These are phyloP conservation scores for Chloroceryle aenea DNA, from an alignment of 2,113 vertebrate genomes.

Conservation along the genomic window DNA sequence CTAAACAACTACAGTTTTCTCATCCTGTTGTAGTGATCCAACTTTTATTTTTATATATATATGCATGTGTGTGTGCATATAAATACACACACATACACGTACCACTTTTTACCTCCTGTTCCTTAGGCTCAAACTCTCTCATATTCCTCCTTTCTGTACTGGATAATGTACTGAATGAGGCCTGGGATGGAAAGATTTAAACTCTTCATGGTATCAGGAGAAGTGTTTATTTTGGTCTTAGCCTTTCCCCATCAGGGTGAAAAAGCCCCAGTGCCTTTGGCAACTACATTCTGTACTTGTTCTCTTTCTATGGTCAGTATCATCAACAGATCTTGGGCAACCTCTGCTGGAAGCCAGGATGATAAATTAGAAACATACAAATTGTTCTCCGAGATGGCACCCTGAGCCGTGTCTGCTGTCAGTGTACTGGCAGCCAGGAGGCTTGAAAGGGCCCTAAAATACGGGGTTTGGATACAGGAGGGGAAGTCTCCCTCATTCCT, in stretches of 20 bases:
- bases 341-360: background rate
- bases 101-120: background rate
- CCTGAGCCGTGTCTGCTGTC: background rate
- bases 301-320: background rate
- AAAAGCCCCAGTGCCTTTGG: background rate
- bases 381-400: background rate
- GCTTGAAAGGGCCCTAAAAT: background rate
- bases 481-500: background rate
- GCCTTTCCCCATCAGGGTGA: background rate
- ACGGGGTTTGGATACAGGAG: background rate
- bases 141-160: background rate
- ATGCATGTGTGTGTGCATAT: accelerated
- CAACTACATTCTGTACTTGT: background rate
- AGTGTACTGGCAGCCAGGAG: background rate
- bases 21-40: background rate
- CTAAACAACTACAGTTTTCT: background rate
- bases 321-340: background rate
- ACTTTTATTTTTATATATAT: background rate
- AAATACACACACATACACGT: background rate
- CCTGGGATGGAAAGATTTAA: background rate
- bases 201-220: background rate
- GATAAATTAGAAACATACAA: background rate
- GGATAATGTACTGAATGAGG: background rate
- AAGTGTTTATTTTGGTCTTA: constrained; percentile 1
- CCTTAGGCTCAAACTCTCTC: background rate